A percentile compares a stretch with the other conserved stretches of the same genome.
These are phyloP conservation scores for Timandra comae DNA, from an alignment of 2,888 invertebrate species.

Conservation along the genomic window DNA sequence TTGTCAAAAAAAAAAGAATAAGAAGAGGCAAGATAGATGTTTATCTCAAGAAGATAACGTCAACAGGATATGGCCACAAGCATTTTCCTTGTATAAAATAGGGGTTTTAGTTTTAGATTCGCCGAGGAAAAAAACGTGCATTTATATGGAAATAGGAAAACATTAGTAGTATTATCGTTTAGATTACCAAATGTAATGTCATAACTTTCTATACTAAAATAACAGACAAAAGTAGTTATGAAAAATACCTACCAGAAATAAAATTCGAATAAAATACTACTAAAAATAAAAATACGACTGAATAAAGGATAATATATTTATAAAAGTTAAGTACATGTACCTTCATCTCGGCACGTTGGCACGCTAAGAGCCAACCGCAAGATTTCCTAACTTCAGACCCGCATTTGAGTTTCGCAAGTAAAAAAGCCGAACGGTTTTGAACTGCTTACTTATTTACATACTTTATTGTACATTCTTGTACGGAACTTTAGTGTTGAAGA, in stretches of 20 bases:
- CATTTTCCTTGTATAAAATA: conserved; percentile 5
- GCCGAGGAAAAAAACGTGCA: no score
- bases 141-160: no score
- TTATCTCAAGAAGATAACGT: conserved; percentile 16
- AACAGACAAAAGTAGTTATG: no score
- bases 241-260: no score
- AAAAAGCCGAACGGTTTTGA: conserved; percentile 8
- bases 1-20: conserved; percentile 2
- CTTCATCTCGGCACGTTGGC: neutral
- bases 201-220: no score
- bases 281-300: conserved; percentile 2
- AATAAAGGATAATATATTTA: no score
- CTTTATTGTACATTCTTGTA: conserved; percentile 10
- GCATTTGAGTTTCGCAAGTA: conserved; percentile 9
- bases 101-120: no score
- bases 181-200: no score
- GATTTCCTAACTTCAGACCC: conserved; percentile 6
- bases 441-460: conserved; percentile 14
- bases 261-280: no score
- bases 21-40: conserved; percentile 13
- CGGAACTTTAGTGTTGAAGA: conserved; percentile 5
- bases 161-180: no score
- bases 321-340: conserved; percentile 1
- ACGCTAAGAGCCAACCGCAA: conserved; percentile 4
- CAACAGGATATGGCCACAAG: conserved; percentile 14